Evolutionary conservation across 2,797 vertebrate genomes (phyloP).

Genomic region (Agapornis canus): DNA sequence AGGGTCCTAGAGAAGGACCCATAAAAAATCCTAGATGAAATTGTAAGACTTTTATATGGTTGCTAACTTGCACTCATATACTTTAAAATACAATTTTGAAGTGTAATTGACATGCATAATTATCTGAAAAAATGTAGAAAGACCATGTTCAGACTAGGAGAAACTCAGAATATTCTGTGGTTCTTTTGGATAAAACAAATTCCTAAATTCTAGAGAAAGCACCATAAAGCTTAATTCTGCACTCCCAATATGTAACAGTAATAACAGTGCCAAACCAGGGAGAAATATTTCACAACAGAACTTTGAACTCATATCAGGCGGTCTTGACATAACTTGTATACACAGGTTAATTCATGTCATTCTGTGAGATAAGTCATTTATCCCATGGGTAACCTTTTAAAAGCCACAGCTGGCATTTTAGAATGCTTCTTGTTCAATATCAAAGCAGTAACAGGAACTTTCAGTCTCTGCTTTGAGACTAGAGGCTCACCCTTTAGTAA

Average conservation of each 20-base stretch:
- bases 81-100: not conserved
- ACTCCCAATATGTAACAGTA: not conserved
- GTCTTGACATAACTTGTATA: slow-evolving; percentile 62
- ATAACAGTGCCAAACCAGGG: not conserved
- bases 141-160: not conserved
- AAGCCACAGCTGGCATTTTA: slow-evolving; percentile 75
- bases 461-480: slow-evolving; percentile 35
- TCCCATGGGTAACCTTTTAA: slow-evolving; percentile 70
- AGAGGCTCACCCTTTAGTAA: slow-evolving; percentile 59
- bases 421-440: slow-evolving; percentile 67
- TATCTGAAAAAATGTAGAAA: not conserved
- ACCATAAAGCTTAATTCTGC: not conserved
- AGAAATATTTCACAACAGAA: slow-evolving; percentile 42
- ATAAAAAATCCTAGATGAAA: not conserved
- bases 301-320: slow-evolving; percentile 41
- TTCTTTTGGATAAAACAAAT: not conserved
- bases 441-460: slow-evolving; percentile 71
- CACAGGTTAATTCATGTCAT: slow-evolving; percentile 68
- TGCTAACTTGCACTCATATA: not conserved
- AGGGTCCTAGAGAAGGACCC: not conserved
- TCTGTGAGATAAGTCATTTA: slow-evolving; percentile 70
- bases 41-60: not conserved
- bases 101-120: not conserved
- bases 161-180: not conserved
- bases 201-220: not conserved